phyloP scores from a whole-genome alignment of 2,797 vertebrate genomes.

The Vultur gryphus region DNA sequence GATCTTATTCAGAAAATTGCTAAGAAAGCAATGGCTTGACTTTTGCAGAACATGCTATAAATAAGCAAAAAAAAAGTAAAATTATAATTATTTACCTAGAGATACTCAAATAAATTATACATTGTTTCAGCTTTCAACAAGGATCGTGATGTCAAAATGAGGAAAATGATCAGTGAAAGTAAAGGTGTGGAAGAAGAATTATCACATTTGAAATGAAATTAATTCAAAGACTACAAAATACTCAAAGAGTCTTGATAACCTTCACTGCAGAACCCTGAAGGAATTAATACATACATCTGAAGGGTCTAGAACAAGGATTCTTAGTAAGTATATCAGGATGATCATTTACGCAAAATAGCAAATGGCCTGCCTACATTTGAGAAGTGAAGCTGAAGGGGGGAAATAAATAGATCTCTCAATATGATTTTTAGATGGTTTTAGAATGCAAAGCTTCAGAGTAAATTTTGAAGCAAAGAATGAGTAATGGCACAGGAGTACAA shows the following conservation, averaged over 20 bases:
- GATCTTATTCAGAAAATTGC: background rate
- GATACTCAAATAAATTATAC: background rate
- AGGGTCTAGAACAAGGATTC: background rate
- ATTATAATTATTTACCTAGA: background rate
- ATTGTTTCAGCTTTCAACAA: background rate
- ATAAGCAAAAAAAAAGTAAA: background rate
- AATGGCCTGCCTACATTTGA: background rate
- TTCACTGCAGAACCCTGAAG: background rate
- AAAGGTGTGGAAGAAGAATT: background rate
- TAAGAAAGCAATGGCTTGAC: background rate
- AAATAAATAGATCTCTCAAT: background rate
- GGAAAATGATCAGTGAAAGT: background rate
- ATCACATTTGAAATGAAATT: background rate
- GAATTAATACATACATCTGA: background rate
- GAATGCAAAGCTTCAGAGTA: background rate
- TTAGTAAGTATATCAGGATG: background rate
- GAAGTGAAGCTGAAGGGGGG: background rate
- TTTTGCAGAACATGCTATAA: background rate
- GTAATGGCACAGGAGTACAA: background rate
- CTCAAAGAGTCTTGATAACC: background rate
- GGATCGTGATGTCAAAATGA: background rate
- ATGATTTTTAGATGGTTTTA: background rate
- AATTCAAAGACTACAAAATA: background rate
- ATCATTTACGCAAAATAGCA: background rate
- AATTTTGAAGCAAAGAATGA: background rate